A percentile compares a stretch with the other conserved stretches of the same genome.
Evolutionary conservation across 1,140 invertebrate genomes (phyloP).

Genomic region (Marisa cornuarietis): DNA sequence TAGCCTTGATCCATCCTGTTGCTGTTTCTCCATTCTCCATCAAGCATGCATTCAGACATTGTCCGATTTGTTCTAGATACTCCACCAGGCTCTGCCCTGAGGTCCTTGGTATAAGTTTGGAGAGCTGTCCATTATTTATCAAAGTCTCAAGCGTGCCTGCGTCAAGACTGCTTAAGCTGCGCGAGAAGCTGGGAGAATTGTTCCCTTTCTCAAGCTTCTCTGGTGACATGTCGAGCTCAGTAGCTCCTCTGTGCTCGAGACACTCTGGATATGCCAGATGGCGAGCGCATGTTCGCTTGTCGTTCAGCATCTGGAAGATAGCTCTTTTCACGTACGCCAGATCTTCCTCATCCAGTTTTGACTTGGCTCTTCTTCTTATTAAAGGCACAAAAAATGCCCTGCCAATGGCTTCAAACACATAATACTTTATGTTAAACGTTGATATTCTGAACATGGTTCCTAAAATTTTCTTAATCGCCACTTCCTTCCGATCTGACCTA

Average conservation of each 20-base stretch:
- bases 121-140: constrained; percentile 3
- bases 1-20: constrained; percentile 15
- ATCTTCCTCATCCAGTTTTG: constrained; percentile 14
- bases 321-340: not conserved
- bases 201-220: too few relatives aligned
- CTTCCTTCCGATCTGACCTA: not conserved
- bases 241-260: not conserved
- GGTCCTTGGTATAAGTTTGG: not conserved
- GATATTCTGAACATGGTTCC: not conserved
- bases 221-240: not conserved
- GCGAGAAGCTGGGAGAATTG: too few relatives aligned
- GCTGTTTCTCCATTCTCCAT: constrained; percentile 2
- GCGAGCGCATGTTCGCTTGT: constrained; percentile 12
- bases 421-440: constrained; percentile 10
- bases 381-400: constrained; percentile 20
- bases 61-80: constrained; percentile 10
- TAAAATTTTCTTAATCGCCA: too few relatives aligned
- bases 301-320: not conserved
- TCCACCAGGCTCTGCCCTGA: not conserved
- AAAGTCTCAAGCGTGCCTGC: not conserved
- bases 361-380: not conserved
- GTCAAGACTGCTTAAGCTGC: not conserved
- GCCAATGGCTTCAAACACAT: constrained; percentile 1
- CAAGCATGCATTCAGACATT: constrained; percentile 9
- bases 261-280: constrained; percentile 10